Base-by-base conservation (phyloP, 2,113 vertebrate genomes). In the Lagopus muta region DNA sequence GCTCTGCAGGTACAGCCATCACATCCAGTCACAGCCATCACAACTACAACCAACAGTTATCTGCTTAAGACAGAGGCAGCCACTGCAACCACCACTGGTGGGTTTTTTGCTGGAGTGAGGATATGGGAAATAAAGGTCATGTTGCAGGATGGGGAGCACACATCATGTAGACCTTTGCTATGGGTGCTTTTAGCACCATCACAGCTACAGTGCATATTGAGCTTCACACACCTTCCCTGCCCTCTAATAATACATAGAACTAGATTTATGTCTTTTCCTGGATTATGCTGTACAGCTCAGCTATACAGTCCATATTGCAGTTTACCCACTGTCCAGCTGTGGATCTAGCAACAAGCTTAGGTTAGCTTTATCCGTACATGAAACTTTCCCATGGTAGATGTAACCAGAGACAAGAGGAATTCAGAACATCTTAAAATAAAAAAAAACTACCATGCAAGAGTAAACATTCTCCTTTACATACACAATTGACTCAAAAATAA, bases 401-500 rank as follows among this genome's bases (percentile, higher is more conserved):
- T 48, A 45, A 40, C 4, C 50, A 92, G 40, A 21, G n/a, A 48
- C 32, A 61, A 52, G 42, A 80, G 13, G n/a, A 24, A 77, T n/a
- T 36, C 47, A 67, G 52, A 79, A 27, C 14, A 86, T 12, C 11
- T 64, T 0, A 11, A 20, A 14, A 21, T n/a, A 24, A 32, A 32
- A 57, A 12, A 60, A 60, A 22, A 34, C 20, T 20, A 60, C 58
- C 15, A 52, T 30, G 18, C 7, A 70, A 62, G 42, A 55, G 4
- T 17, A 13, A 3, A 8, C 3, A 27, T n/a, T 36, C 14, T 58
- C 7, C 47, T 72, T 12, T 60, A n/a, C 34, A 30, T 1, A 16
- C 0, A 22, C 8, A 77, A 4, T 25, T 28, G 62, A 42, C 27
- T 30, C 15, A 65, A 25, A 62, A 38, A 19, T 13, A 65, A 0